These are phyloP conservation scores for Cinclus cinclus DNA, from an alignment of 2,113 vertebrate species.

Conservation along the genomic window DNA sequence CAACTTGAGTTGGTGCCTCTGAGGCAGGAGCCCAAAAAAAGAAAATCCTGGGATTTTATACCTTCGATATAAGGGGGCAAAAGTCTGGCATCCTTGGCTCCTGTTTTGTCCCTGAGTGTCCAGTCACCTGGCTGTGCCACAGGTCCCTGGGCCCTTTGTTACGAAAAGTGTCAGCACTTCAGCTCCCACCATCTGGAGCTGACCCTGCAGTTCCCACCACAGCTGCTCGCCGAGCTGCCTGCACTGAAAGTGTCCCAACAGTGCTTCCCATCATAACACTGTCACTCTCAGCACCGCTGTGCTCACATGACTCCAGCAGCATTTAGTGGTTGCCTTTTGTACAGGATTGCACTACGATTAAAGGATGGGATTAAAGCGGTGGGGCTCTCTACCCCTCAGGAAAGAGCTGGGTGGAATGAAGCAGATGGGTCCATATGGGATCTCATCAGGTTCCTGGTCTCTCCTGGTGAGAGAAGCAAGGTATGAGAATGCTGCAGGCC, in stretches of 20 bases:
- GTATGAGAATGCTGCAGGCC: rapidly evolving
- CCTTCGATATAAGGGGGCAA: background rate
- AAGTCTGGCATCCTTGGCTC: background rate
- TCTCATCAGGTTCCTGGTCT: background rate
- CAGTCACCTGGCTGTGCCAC: background rate
- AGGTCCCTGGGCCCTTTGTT: too few relatives aligned
- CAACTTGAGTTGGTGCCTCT: background rate
- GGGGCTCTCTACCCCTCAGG: background rate
- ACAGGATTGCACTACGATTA: background rate
- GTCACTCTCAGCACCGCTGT: background rate
- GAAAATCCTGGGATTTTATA: background rate
- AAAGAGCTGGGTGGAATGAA: background rate
- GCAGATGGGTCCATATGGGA: background rate
- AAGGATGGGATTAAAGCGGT: background rate
- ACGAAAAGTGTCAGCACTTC: background rate
- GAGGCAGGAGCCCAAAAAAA: background rate
- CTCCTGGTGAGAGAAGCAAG: background rate
- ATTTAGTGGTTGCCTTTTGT: rapidly evolving
- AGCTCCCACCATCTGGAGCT: background rate
- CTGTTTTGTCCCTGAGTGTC: background rate
- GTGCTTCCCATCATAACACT: background rate
- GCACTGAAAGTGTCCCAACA: rapidly evolving
- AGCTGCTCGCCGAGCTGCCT: background rate
- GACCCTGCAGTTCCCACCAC: background rate
- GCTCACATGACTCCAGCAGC: background rate